Evolutionary conservation across 2,797 vertebrate genomes (phyloP).

Genomic region (Antennarius maculatus): DNA sequence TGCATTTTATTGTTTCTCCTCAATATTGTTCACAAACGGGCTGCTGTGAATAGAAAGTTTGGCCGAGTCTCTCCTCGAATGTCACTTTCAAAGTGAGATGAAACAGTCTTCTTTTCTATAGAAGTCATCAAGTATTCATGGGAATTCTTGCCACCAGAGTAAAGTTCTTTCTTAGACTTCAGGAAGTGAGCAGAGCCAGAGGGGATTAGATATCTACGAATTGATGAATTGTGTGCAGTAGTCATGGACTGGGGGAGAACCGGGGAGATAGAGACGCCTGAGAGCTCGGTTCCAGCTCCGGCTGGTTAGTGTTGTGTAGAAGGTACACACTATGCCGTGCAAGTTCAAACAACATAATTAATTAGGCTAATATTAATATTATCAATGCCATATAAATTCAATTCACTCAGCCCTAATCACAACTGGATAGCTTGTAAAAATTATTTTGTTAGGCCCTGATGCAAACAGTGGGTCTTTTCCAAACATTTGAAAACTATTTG

Average conservation of each 20-base stretch:
- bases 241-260: slow-evolving; percentile 78
- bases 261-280: slow-evolving; percentile 77
- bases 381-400: slow-evolving; percentile 87
- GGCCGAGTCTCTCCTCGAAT: slow-evolving; percentile 49
- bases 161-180: slow-evolving; percentile 82
- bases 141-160: slow-evolving; percentile 81
- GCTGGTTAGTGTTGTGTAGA: slow-evolving; percentile 83
- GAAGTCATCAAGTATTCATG: slow-evolving; percentile 81
- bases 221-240: slow-evolving; percentile 83
- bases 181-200: slow-evolving; percentile 77
- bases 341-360: slow-evolving; percentile 89
- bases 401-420: slow-evolving; percentile 88
- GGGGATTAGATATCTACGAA: slow-evolving; percentile 79
- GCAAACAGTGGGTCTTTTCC: slow-evolving; percentile 86
- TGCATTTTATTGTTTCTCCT: slow-evolving; percentile 63
- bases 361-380: slow-evolving; percentile 91
- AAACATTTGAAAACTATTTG: slow-evolving; percentile 89
- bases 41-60: slow-evolving; percentile 61
- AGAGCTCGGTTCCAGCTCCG: slow-evolving; percentile 79
- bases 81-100: slow-evolving; percentile 77
- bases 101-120: slow-evolving; percentile 67
- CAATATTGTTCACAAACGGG: slow-evolving; percentile 33
- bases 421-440: slow-evolving; percentile 89
- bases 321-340: slow-evolving; percentile 80
- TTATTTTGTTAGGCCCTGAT: slow-evolving; percentile 87